Evolutionary conservation across 1,140 invertebrate species (phyloP).

Genomic region (Rhizoglyphus robini): DNA sequence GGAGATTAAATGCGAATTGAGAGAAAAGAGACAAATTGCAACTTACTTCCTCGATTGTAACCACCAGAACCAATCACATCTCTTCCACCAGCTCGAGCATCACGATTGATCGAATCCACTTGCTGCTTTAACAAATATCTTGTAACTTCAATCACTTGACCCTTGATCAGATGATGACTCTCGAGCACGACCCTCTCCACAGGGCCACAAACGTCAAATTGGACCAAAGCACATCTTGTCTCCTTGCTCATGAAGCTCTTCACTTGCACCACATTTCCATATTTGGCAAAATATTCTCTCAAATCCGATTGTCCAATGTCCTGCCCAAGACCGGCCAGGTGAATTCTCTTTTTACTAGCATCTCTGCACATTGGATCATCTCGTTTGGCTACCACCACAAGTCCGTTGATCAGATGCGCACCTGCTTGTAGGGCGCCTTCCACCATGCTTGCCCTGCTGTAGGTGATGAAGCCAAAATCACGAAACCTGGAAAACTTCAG

Average conservation of each 20-base stretch:
- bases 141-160: conserved; percentile 38
- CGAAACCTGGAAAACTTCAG: conserved; percentile 91
- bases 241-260: conserved; percentile 82
- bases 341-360: conserved; percentile 76
- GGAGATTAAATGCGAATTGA: too few species aligned
- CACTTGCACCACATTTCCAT: conserved; percentile 66
- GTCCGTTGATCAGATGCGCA: conserved; percentile 59
- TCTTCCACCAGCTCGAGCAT: conserved; percentile 23
- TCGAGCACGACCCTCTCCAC: conserved; percentile 75
- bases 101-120: conserved; percentile 30
- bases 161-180: conserved; percentile 36
- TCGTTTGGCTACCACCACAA: conserved; percentile 89
- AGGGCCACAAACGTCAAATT: conserved; percentile 90
- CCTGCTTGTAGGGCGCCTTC: conserved; percentile 82
- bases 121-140: conserved; percentile 40
- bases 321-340: conserved; percentile 75
- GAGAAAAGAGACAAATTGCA: not conserved
- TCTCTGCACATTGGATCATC: conserved; percentile 84
- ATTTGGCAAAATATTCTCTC: conserved; percentile 59
- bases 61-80: conserved; percentile 3
- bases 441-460: conserved; percentile 74
- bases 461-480: conserved; percentile 95
- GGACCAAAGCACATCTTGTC: conserved; percentile 82
- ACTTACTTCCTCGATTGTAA: conserved; percentile 14
- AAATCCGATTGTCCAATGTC: conserved; percentile 76